Evolutionary conservation across 2,797 vertebrate species (phyloP), one percentile per base, ranked within the genome.

Genomic region (Ptychadena robeensis): DNA sequence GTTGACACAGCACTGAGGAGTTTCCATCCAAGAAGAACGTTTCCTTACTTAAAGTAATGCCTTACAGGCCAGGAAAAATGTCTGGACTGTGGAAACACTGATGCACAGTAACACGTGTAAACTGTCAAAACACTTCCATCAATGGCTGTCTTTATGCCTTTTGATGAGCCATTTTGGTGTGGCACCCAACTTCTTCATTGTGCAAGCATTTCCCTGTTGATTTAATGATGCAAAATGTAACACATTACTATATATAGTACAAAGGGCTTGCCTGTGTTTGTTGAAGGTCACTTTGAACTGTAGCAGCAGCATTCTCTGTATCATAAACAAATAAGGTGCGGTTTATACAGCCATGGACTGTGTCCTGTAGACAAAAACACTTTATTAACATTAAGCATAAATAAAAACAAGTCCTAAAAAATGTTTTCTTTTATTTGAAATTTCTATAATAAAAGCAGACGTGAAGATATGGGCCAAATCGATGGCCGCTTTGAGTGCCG

Each of bases 241-340:
- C 25, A 37, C 30, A 30, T 9, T 64, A 28, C 59, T 61, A 61
- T 25, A 61, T 61, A 28, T 61, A 61, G 59, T 61, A 61, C 27
- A 4, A 38, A 38, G n/a, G 22, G 10, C 66, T 85, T 75, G 53
- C 83, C 72, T 85, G 78, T 71, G 64, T 57, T 64, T 80, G 32
- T 30, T 28, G 61, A 30, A 85, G 57, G 38, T 80, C 78, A 64
- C 66, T 53, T 34, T 27, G 72, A 65, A 35, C 25, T 14, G 57
- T 7, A 53, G 65, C 48, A 40, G 61, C n/a, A 53, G 44, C 9
- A 31, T 32, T 64, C 25, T 80, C 83, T 38, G 35, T 64, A 69
- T 80, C 66, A 71, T 65, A 85, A 59, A 85, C 15, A 25, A 85
- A 22, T 71, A 85, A 70, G 35, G 78, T 74, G 72, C 71, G 66